Conservation (phyloP, 2,113 vertebrate species). For the Orientallactaga bullata region DNA sequence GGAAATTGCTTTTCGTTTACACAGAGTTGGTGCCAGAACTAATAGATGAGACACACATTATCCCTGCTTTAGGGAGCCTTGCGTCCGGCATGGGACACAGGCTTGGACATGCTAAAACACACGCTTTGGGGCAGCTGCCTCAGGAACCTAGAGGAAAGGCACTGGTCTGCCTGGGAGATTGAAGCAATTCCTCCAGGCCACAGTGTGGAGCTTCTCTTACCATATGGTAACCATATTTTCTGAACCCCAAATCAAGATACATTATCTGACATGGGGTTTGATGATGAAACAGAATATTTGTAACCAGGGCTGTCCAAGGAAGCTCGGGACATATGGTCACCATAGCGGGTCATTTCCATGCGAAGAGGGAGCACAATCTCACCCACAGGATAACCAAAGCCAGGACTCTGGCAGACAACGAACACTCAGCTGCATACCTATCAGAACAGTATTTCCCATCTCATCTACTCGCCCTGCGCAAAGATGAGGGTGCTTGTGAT, state of each 20-base stretch:
- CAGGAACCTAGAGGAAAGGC: background rate
- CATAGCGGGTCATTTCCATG: slow-evolving; percentile 3
- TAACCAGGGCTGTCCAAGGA: slow-evolving; percentile 55
- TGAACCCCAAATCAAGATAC: slow-evolving; percentile 64
- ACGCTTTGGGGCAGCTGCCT: fast-evolving
- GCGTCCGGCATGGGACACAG: background rate
- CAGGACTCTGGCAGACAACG: slow-evolving; percentile 14
- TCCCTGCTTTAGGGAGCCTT: background rate
- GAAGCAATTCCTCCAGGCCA: background rate
- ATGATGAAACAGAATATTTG: slow-evolving; percentile 58
- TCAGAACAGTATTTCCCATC: background rate
- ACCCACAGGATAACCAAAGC: slow-evolving; percentile 19
- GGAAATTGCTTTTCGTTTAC: background rate
- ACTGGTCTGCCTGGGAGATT: background rate
- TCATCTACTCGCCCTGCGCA: background rate
- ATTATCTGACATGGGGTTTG: slow-evolving; percentile 67
- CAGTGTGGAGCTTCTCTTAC: background rate
- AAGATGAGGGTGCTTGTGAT: background rate
- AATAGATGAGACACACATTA: background rate
- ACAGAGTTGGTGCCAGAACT: background rate
- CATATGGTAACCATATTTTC: slow-evolving; percentile 79
- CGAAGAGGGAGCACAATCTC: background rate
- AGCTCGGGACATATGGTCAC: slow-evolving; percentile 68
- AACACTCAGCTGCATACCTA: background rate
- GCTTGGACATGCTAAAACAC: background rate